phyloP scores from a whole-genome alignment of 2,797 vertebrate species.

The Pelobates cultripes region DNA sequence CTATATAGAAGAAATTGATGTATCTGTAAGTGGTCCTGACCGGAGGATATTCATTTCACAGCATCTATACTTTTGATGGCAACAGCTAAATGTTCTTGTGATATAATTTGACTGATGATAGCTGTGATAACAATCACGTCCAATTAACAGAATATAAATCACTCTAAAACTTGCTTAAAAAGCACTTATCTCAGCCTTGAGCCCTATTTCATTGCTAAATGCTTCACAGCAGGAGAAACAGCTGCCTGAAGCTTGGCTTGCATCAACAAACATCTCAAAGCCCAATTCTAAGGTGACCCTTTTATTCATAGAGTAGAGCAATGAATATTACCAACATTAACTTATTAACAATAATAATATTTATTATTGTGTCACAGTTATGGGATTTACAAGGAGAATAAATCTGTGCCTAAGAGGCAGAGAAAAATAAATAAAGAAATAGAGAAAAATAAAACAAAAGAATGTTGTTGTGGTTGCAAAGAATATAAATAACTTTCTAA shows the following conservation, averaged over 20 bases:
- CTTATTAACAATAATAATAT: slow-evolving; percentile 29
- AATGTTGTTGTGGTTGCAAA: not conserved
- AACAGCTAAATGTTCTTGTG: slow-evolving; percentile 55
- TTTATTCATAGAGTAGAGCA: slow-evolving; percentile 38
- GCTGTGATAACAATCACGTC: slow-evolving; percentile 57
- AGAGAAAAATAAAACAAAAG: not conserved
- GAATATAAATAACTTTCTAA: not conserved
- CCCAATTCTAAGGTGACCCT: slow-evolving; percentile 53
- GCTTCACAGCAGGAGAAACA: slow-evolving; percentile 55
- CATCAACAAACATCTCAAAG: slow-evolving; percentile 50
- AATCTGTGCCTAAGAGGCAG: not conserved
- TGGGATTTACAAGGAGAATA: slow-evolving; percentile 1
- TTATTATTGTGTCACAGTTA: not conserved
- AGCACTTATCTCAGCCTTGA: slow-evolving; percentile 57
- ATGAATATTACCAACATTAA: slow-evolving; percentile 40
- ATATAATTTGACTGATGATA: slow-evolving; percentile 58
- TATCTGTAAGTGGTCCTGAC: slow-evolving; percentile 57
- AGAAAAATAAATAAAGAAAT: not conserved
- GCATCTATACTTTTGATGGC: slow-evolving; percentile 55
- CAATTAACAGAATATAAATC: slow-evolving; percentile 57
- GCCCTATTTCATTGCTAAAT: slow-evolving; percentile 55
- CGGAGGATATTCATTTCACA: slow-evolving; percentile 57
- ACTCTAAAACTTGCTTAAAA: slow-evolving; percentile 58
- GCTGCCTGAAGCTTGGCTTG: slow-evolving; percentile 52
- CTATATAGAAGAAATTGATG: slow-evolving; percentile 53